Evolutionary conservation across 2,113 vertebrate genomes (phyloP), one percentile per base, ranked within the genome.

Genomic region (Pomatorhinus ruficollis): DNA sequence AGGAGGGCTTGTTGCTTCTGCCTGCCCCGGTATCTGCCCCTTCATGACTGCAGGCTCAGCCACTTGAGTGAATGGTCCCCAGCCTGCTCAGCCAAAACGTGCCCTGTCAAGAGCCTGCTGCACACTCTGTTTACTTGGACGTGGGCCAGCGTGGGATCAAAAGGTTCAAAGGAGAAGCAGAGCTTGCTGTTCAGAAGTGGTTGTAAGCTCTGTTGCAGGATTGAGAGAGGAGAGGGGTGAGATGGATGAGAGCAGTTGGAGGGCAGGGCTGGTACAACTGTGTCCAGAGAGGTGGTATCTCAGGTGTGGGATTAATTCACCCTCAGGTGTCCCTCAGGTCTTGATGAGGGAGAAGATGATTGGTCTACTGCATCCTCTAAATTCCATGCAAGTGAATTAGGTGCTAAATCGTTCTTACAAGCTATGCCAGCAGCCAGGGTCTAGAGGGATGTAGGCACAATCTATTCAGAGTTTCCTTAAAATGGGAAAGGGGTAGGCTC

Each of bases 51-150:
- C 0, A 3, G 56, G 72, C 72, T 95, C 60, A 47, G 69, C 52
- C 31, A 19, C 52, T 70, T 5, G 0, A 0, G 0, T 14, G 2
- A 33, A 31, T 10, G 33, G 60, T 63, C 57, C 52, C 52, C 39
- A 59, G 31, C 47, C 65, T 68, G 31, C 23, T 75, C 52, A 47
- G 74, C 57, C 75, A 79, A 91, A 90, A 60, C 0, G 0, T 56
- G 11, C 16, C 33, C 65, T 75, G 52, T 31, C 61, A 79, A 42
- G 30, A 91, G 39, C 47, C 74, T 87, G 7, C 69, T 63, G 54
- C 6, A 9, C 11, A 24, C 2, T 2, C 33, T 89, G 24, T 71
- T 94, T 75, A 21, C 40, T 42, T 91, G 90, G 78, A 50, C 53
- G 8, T 20, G 57, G 28, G 49, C 81, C 82, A 94, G 7, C 0